Conservation (phyloP, 2,797 vertebrate species). For the Triplophysa yarkandensis region DNA sequence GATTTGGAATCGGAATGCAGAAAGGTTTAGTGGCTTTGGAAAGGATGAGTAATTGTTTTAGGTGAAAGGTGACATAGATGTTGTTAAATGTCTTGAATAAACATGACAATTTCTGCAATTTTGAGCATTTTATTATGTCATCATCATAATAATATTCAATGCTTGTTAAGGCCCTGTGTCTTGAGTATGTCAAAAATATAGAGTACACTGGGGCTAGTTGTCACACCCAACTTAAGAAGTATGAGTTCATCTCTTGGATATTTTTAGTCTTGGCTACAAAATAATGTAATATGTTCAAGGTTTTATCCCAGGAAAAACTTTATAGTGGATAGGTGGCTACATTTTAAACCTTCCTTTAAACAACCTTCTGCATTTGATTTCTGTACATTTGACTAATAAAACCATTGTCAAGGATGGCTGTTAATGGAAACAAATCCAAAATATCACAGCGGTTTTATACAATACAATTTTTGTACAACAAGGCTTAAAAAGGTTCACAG, state of each 20-base stretch:
- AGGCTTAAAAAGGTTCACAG: too few relatives aligned
- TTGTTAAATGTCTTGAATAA: slow-evolving; percentile 15
- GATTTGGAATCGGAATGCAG: slow-evolving; percentile 27
- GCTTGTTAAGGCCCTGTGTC: background rate
- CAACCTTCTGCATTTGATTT: background rate
- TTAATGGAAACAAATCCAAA: too few relatives aligned
- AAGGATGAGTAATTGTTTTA: background rate
- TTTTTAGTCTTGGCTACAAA: background rate
- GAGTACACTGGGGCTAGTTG: background rate
- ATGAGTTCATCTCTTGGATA: background rate
- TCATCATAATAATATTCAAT: background rate
- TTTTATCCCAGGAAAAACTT: background rate
- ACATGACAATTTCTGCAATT: slow-evolving; percentile 2
- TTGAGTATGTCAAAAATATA: background rate
- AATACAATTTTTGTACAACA: too few relatives aligned
- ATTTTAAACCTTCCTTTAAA: background rate
- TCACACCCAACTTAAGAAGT: background rate
- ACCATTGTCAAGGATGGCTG: too few relatives aligned
- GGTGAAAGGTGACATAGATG: slow-evolving; percentile 10
- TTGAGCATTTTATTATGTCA: too few relatives aligned
- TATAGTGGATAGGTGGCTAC: background rate
- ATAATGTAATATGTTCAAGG: background rate
- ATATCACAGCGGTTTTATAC: too few relatives aligned
- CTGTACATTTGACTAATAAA: background rate
- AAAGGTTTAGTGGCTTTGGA: slow-evolving; percentile 32